Conservation (phyloP, 2,113 vertebrate species). For the Anguilla rostrata region DNA sequence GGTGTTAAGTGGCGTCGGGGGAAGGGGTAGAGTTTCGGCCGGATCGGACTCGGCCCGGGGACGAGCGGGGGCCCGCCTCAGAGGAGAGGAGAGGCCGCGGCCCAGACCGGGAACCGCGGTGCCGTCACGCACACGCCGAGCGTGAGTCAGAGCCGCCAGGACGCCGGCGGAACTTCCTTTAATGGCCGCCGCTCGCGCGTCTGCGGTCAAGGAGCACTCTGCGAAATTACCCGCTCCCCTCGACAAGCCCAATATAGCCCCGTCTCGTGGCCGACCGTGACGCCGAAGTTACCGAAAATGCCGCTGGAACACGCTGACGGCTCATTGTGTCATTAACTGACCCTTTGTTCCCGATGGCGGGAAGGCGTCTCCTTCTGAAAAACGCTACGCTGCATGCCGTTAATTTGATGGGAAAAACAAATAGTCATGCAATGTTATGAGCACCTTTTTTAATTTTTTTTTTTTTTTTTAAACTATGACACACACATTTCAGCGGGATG, state of each 20-base stretch:
- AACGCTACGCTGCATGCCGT: background rate
- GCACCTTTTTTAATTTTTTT: background rate
- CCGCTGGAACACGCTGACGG: background rate
- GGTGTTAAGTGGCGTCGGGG: slow-evolving; percentile 6
- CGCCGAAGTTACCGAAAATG: background rate
- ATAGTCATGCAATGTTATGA: background rate
- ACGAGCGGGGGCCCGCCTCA: background rate
- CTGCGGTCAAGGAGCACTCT: background rate
- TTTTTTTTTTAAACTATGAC: background rate
- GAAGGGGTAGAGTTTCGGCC: slow-evolving; percentile 1
- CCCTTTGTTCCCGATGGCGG: background rate
- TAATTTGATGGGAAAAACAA: background rate
- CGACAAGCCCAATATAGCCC: background rate
- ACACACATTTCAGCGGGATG: background rate
- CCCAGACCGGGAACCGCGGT: background rate
- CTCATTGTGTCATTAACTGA: background rate
- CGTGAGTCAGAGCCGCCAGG: background rate
- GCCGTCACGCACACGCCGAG: background rate
- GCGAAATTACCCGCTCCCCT: background rate
- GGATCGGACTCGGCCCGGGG: background rate
- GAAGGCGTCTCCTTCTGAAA: background rate
- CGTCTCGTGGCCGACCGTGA: background rate
- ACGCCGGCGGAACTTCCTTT: too few relatives aligned
- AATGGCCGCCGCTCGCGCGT: background rate
- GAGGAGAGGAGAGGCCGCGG: background rate